Evolutionary conservation across 2,113 vertebrate genomes (phyloP).

Genomic region (Engystomops pustulosus): DNA sequence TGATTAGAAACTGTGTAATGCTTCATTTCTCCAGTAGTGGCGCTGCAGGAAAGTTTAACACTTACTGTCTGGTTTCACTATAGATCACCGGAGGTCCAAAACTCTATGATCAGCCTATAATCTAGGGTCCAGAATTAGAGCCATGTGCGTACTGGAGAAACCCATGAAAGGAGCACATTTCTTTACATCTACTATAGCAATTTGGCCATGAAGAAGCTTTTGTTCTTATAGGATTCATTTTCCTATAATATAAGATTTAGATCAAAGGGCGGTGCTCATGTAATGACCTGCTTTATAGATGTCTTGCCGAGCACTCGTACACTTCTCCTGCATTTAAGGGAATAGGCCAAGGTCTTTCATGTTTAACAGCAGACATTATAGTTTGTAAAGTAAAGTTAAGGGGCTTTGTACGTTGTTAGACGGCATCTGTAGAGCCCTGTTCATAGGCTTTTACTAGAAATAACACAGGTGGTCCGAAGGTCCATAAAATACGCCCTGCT

Average conservation of each 20-base stretch:
- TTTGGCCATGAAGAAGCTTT: background rate
- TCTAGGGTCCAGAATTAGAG: background rate
- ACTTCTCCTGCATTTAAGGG: background rate
- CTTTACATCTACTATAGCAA: background rate
- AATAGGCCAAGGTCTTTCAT: slow-evolving; percentile 9
- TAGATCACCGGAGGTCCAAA: background rate
- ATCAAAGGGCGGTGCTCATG: background rate
- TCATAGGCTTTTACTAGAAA: background rate
- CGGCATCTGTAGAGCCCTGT: slow-evolving; percentile 2
- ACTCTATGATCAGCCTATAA: background rate
- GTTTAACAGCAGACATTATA: slow-evolving; percentile 13
- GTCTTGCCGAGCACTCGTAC: background rate
- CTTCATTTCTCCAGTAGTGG: background rate
- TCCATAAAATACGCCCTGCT: background rate
- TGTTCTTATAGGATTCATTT: background rate
- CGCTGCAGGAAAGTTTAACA: background rate
- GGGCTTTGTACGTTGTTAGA: background rate
- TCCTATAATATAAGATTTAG: background rate
- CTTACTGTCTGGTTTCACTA: background rate
- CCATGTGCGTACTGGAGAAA: too few species aligned
- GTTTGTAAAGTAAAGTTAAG: background rate
- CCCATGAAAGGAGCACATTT: background rate
- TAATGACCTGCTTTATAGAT: background rate
- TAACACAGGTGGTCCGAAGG: slow-evolving; percentile 1
- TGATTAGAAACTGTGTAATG: background rate